Conservation (phyloP, 1,140 invertebrate genomes). For the Scaptodrosophila lebanonensis region DNA sequence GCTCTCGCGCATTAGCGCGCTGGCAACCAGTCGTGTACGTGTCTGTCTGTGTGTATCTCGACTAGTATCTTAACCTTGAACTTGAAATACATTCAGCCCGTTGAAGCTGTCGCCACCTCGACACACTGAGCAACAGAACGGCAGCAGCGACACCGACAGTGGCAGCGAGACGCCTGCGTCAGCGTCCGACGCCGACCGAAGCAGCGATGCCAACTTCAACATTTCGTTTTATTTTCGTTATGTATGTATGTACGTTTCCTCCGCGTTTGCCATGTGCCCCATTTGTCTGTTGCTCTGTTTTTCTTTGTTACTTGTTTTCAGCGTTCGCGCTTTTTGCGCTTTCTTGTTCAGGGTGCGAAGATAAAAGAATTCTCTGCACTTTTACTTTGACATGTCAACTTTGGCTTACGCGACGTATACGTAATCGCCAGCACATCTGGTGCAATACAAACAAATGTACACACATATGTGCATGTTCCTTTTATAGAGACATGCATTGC, state of each 20-base stretch:
- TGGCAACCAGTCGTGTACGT: not conserved
- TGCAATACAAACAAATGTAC: not conserved
- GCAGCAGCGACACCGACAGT: conserved; percentile 13
- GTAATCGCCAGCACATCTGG: conserved; percentile 42
- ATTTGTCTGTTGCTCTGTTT: conserved; percentile 28
- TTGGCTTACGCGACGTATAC: conserved; percentile 44
- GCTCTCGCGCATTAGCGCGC: not conserved
- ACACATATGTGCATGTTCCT: not conserved
- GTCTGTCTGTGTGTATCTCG: conserved; percentile 37
- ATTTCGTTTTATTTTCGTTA: conserved; percentile 14
- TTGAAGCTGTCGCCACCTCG: conserved; percentile 40
- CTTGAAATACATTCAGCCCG: conserved; percentile 64
- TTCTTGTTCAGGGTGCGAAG: not conserved
- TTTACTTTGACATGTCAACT: conserved; percentile 29
- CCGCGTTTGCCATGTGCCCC: conserved; percentile 16
- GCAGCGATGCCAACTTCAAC: conserved; percentile 16
- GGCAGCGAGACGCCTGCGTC: conserved; percentile 36
- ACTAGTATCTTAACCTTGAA: conserved; percentile 77
- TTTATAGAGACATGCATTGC: no score
- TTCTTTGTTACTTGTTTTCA: no score
- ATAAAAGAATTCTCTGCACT: conserved; percentile 2
- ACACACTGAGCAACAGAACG: conserved; percentile 50
- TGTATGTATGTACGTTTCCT: no score
- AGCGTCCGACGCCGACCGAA: conserved; percentile 19
- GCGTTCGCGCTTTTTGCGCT: conserved; percentile 15